Base-by-base conservation (phyloP, 2,888 invertebrate species). In the Gymnoscelis rufifasciata region DNA sequence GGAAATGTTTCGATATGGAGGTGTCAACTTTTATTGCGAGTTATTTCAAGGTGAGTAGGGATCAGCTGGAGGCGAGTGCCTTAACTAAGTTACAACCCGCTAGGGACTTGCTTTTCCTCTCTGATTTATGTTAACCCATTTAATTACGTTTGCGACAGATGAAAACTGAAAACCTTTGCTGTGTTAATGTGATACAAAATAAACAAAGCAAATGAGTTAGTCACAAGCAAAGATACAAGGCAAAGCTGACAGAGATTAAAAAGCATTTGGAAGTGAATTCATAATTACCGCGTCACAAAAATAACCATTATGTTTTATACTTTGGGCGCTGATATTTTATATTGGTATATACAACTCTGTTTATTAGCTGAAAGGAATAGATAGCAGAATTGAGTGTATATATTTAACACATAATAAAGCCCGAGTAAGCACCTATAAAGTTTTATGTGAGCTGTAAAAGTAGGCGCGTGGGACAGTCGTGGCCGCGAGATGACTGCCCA, bases 101-200 rank as follows among this genome's bases (percentile, higher is more conserved):
- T 66, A 64, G 72, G 66, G 71, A 70, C 69, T 64, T 60, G 67
- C 66, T 65, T 64, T 63, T 60, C 53, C 67, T 65, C 69, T 63
- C 65, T 66, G 71, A 76, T 76, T 78, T 74, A 74, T 73, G 70
- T 65, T 69, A 67, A 74, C 74, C 68, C 67, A 62, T 65, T 73
- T 76, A 74, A 76, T 77, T 73, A 71, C 59, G 30, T 38, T 38
- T 38, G 62, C 55, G 56, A 54, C 59, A 59, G 56, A 64, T 55
- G 57, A 66, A 58, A 44, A 45, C 44, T 33, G 33, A 42, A 50
- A 45, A 59, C 44, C 54, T 59, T 49, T 50, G 54, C 42, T 57
- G 58, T 57, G 24, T 40, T 33, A 26, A 27, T 43, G 36, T 7
- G 24, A 35, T 38, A 49, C 37, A 45, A 38, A 43, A 13, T 43